Evolutionary conservation across 2,113 vertebrate species (phyloP), one percentile per base, ranked within the genome.

Genomic region (Tinamus guttatus): DNA sequence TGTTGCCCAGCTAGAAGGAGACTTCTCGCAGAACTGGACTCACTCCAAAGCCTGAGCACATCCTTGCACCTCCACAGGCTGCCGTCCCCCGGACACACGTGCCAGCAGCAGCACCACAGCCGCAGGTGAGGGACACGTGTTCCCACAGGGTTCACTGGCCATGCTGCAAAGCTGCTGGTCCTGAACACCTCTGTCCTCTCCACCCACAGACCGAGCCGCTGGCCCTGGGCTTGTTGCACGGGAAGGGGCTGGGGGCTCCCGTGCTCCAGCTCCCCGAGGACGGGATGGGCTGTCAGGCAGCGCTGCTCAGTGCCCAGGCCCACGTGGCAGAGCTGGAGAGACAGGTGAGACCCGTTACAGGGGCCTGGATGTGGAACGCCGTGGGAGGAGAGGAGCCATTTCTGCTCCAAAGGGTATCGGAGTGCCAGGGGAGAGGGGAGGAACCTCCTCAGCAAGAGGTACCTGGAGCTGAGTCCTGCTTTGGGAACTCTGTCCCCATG

Each of bases 321-420:
- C 97, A 38, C 59, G 85, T 98, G 91, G 92, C 96, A 9, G 96
- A 98, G 94, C 96, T 99, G 94, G 98, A 99, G 95, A 97, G 97
- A 87, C 98, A 99, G 98, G 98, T 99, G 75, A 95, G 20, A 30
- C 28, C 36, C 17, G 9, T 20, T 0, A 1, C 11, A 9, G 4
- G 5, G 16, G 36, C 12, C 17, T 36, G 13, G 34, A 14, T 1
- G 9, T 13, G 43, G 62, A 19, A 52, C 34, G 8, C 8, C 5
- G 18, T 22, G 25, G 5, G 28, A 64, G 49, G 34, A 65, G 54
- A 69, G 13, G 49, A 51, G 47, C 18, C 5, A 1, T 2, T 1
- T 24, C n/a, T 6, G 3, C n/a, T 52, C 59, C 75, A 32, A 30
- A 75, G 8, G 28, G 13, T 65, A 58, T 34, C 25, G 64, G 34